These are phyloP conservation scores for Drosophila kepulauana DNA, from an alignment of 1,140 invertebrate species.

Conservation along the genomic window DNA sequence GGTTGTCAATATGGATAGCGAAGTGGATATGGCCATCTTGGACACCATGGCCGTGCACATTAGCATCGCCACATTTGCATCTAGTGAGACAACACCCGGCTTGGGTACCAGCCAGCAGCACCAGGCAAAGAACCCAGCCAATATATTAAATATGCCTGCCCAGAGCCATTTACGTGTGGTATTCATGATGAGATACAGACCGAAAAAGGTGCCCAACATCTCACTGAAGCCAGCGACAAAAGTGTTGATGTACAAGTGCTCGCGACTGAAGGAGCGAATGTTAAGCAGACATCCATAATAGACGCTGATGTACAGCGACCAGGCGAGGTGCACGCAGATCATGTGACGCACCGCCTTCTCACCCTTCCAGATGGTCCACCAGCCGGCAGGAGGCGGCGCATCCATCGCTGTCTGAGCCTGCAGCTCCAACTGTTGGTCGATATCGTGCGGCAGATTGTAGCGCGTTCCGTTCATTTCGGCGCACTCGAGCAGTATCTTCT, in stretches of 20 bases:
- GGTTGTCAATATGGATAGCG: slow-evolving; percentile 83
- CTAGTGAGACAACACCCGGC: slow-evolving; percentile 58
- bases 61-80: slow-evolving; percentile 73
- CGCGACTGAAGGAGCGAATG: slow-evolving; percentile 84
- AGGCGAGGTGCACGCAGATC: slow-evolving; percentile 76
- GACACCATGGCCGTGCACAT: slow-evolving; percentile 84
- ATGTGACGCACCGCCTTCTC: slow-evolving; percentile 76
- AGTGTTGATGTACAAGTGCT: slow-evolving; percentile 84
- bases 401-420: slow-evolving; percentile 82
- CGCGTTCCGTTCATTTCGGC: slow-evolving; percentile 87
- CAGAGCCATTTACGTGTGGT: slow-evolving; percentile 81
- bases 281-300: slow-evolving; percentile 85
- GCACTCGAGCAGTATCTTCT: slow-evolving; percentile 89
- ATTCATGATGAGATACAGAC: slow-evolving; percentile 79
- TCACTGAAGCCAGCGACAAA: slow-evolving; percentile 81
- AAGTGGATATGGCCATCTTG: slow-evolving; percentile 80
- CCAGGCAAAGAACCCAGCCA: slow-evolving; percentile 78
- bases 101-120: slow-evolving; percentile 80
- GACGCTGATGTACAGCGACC: slow-evolving; percentile 84
- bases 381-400: slow-evolving; percentile 76
- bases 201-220: slow-evolving; percentile 84
- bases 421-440: slow-evolving; percentile 81
- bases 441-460: slow-evolving; percentile 75
- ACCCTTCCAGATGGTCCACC: slow-evolving; percentile 83
- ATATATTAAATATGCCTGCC: slow-evolving; percentile 79